A percentile compares a stretch with the other conserved stretches of the same genome.
These are phyloP conservation scores for Drosophila repleta DNA, from an alignment of 1,140 invertebrate genomes.

Conservation along the genomic window DNA sequence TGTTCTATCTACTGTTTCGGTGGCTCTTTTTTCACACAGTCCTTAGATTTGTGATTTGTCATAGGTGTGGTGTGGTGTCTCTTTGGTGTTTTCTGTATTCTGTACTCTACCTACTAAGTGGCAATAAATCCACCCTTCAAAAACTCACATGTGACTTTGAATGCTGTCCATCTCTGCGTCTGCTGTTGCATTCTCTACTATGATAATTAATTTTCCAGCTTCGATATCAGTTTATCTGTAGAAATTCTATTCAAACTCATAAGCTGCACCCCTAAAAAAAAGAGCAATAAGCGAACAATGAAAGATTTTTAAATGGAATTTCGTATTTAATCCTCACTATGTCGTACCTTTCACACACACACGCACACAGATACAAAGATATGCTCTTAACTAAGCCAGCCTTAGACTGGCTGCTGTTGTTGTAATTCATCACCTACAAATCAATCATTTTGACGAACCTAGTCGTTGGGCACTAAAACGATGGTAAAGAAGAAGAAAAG, in stretches of 20 bases:
- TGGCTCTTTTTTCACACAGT: constrained; percentile 12
- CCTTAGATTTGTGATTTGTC: neutral
- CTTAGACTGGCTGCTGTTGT: constrained; percentile 66
- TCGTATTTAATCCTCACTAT: constrained; percentile 78
- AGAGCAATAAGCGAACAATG: constrained; percentile 72
- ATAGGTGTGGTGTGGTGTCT: too few relatives aligned
- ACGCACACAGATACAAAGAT: constrained; percentile 16
- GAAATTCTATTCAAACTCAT: constrained; percentile 54
- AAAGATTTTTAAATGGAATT: constrained; percentile 81
- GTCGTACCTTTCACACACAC: constrained; percentile 69
- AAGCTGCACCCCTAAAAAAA: constrained; percentile 55
- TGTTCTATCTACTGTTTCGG: neutral
- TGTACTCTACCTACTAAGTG: constrained; percentile 26
- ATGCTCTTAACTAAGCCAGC: constrained; percentile 53
- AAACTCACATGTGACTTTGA: constrained; percentile 42
- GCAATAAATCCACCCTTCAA: constrained; percentile 52
- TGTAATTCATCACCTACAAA: constrained; percentile 84
- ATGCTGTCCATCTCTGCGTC: constrained; percentile 29
- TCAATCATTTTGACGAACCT: constrained; percentile 83
- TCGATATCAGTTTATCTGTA: constrained; percentile 76
- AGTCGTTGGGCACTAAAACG: constrained; percentile 68
- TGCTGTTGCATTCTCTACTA: constrained; percentile 43
- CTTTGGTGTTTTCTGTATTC: constrained; percentile 25
- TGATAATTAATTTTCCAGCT: constrained; percentile 77
- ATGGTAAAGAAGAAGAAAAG: constrained; percentile 33